Evolutionary conservation across 1,140 invertebrate species (phyloP).

Genomic region (Venustaconcha ellipsiformis): DNA sequence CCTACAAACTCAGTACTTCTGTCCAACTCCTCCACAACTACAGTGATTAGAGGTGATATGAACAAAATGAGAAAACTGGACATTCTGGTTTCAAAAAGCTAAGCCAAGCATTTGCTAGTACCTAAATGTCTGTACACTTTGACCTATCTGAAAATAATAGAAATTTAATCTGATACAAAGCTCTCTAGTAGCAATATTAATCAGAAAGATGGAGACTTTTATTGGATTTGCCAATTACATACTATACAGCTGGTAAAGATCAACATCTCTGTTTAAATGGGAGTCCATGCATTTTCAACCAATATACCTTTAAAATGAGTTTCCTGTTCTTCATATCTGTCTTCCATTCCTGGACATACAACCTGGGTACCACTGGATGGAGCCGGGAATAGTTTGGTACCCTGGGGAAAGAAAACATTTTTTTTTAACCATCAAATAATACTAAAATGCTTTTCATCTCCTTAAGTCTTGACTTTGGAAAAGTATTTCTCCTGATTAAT

Average conservation of each 20-base stretch:
- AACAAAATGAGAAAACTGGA: not conserved
- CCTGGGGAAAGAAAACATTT: slow-evolving; percentile 31
- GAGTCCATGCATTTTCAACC: not conserved
- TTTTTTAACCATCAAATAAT: no score
- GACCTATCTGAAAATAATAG: not conserved
- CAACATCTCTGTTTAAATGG: no score
- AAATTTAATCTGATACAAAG: not conserved
- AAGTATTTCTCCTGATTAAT: no score
- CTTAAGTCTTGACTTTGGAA: no score
- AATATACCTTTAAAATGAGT: slow-evolving; percentile 61
- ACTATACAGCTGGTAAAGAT: no score
- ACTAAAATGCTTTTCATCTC: no score
- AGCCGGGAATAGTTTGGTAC: slow-evolving; percentile 58
- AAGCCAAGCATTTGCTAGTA: no score
- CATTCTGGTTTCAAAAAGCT: no score
- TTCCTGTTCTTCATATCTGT: slow-evolving; percentile 67
- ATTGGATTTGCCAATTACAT: no score
- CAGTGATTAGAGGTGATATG: not conserved
- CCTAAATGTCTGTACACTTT: not conserved
- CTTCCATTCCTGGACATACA: slow-evolving; percentile 67
- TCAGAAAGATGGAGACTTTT: no score
- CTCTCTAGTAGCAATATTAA: not conserved
- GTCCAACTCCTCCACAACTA: no score
- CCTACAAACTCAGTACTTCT: no score
- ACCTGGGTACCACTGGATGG: slow-evolving; percentile 63